A percentile compares a stretch with the other conserved stretches of the same genome.
phyloP scores from a whole-genome alignment of 2,113 vertebrate species.

The Heterotilapia buettikoferi region DNA sequence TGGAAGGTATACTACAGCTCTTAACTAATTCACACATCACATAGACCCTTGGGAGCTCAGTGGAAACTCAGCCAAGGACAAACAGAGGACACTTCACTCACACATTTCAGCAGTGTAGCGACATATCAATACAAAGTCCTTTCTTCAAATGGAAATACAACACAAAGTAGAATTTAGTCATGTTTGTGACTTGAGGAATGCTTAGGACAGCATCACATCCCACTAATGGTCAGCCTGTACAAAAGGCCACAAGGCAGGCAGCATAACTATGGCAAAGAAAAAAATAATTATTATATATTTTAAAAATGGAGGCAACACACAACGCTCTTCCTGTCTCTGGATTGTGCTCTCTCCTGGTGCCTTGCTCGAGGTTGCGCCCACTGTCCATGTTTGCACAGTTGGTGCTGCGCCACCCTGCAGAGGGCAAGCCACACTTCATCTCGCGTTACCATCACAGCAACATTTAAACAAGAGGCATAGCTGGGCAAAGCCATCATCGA shows the following conservation, averaged over 20 bases:
- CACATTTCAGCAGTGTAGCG: slow-evolving; percentile 1
- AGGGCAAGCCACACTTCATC: background rate
- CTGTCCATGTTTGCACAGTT: background rate
- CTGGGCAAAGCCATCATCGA: background rate
- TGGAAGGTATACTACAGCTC: background rate
- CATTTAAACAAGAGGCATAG: background rate
- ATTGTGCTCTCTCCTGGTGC: background rate
- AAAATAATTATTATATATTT: background rate
- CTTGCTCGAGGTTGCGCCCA: slow-evolving; percentile 18
- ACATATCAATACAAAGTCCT: slow-evolving; percentile 3
- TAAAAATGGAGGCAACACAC: background rate
- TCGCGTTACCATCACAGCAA: slow-evolving; percentile 4
- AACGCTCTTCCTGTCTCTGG: slow-evolving; percentile 17
- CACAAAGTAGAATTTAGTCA: slow-evolving; percentile 8
- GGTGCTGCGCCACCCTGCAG: background rate
- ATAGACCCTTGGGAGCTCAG: background rate
- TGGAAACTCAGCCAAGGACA: slow-evolving; percentile 19
- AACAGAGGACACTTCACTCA: slow-evolving; percentile 2
- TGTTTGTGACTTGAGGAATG: slow-evolving; percentile 32
- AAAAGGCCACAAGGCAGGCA: slow-evolving; percentile 18
- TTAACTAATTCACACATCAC: slow-evolving; percentile 5
- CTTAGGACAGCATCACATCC: slow-evolving; percentile 14
- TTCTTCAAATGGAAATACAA: slow-evolving; percentile 1
- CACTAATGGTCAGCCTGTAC: slow-evolving; percentile 38
- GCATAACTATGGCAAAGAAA: background rate